Evolutionary conservation across 2,797 vertebrate genomes (phyloP), one percentile per base, ranked within the genome.

Genomic region (Coregonus ussuriensis): DNA sequence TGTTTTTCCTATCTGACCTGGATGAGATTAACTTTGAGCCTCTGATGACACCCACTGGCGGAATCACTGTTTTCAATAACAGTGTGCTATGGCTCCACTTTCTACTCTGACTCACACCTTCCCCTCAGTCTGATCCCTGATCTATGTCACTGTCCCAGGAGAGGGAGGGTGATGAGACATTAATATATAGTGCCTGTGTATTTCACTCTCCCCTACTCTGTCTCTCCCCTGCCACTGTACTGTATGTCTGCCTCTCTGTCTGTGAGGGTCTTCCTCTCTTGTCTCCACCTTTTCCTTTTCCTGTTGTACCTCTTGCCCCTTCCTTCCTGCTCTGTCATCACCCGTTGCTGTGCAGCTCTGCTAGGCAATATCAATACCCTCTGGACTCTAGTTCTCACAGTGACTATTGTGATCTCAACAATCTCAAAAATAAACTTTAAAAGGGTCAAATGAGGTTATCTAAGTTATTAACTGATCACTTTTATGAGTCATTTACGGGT

Each of bases 361-460:
- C 54, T 54, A 56, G 7, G 29, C 9, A 4, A 9, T 53, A 72
- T 16, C 14, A 33, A 29, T 21, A 72, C 53, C 6, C 71, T 21
- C 29, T 33, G 9, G 37, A 16, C 21, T n/a, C 70, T 25, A 4
- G 35, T 21, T 69, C 62, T 21, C 37, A 31, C 35, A 21, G 74
- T 59, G 6, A 78, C 41, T n/a, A 14, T 53, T 16, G 41, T 37
- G 65, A 81, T 62, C 53, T 37, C 65, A 77, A 35, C n/a, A 25
- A 25, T 25, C 25, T 2, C 29, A 56, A 35, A 81, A 81, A 76
- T 74, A 69, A 77, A 56, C 69, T 47, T 18, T 18, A 47, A 70
- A 66, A 51, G n/a, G 18, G 9, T 73, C 25, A 29, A 65, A 29
- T 65, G 3, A 4, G 71, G 59, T 77, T 15, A 18, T 71, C 62